A percentile compares a stretch with the other conserved stretches of the same genome.
Conservation (phyloP, 2,113 vertebrate species). For the Dinomys branickii region DNA sequence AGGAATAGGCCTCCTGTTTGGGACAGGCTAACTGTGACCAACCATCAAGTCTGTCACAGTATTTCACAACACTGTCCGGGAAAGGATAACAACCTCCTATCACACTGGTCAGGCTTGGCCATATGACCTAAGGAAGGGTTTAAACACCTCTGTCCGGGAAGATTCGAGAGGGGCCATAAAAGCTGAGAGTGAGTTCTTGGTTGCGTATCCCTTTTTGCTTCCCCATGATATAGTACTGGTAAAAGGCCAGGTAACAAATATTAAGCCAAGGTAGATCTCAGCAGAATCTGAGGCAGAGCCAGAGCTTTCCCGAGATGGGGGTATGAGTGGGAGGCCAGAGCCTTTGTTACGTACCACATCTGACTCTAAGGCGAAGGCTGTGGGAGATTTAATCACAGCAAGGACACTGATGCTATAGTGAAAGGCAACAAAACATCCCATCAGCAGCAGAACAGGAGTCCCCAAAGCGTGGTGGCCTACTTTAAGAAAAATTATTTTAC, state of each 20-base stretch:
- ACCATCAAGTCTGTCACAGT: neutral
- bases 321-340: neutral
- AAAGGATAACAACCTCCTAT: neutral
- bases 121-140: neutral
- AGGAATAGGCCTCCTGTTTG: neutral
- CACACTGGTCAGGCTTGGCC: neutral
- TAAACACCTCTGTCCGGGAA: neutral
- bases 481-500: slow-evolving; percentile 58
- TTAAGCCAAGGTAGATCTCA: neutral
- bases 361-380: neutral
- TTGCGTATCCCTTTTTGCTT: neutral
- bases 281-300: neutral
- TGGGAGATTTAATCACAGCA: neutral
- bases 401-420: neutral
- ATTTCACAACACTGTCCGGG: neutral
- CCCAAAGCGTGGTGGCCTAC: neutral
- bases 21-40: neutral
- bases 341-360: slow-evolving; percentile 19
- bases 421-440: slow-evolving; percentile 37
- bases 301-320: neutral
- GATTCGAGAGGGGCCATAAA: neutral
- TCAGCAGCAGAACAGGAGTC: neutral
- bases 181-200: neutral
- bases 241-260: slow-evolving; percentile 21
- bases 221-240: neutral